Evolutionary conservation across 2,797 vertebrate genomes (phyloP), one percentile per base, ranked within the genome.

Genomic region (Oryzias sinensis): DNA sequence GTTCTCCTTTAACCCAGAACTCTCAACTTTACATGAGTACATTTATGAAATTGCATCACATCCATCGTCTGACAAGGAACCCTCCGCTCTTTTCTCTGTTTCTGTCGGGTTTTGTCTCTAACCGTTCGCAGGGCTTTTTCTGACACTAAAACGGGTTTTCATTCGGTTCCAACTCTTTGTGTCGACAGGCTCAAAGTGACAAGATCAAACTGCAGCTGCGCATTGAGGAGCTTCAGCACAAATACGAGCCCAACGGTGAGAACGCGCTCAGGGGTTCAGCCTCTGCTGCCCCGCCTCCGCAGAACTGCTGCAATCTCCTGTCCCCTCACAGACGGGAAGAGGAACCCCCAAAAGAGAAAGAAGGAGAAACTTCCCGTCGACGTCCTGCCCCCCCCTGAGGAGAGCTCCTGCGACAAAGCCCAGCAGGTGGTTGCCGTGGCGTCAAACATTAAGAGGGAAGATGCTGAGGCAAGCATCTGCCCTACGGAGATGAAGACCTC

Each of bases 231-330:
- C 80, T 99, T 0, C 94, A 90, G 74, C 85, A 97, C 65, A 97
- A 97, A 77, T 98, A 98, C 8, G 95, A 97, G 70, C 95, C 94
- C 15, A 92, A 93, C 89, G 95, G 96, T 96, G 85, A 16, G 11
- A 17, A 6, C 25, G 14, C 13, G 16, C 1, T 7, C 33, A 11
- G 33, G 33, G 11, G 7, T 33, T 6, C 14, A 22, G 20, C 20
- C 8, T 42, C 6, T 27, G 25, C 0, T 40, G 17, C 24, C 20
- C 9, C 1, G 2, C 18, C 15, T 46, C n/a, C n/a, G 6, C 37
- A 25, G 48, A 20, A 1, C 8, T 22, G 25, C 15, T 33, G 20
- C 11, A 4, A n/a, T 40, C 18, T 52, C 9, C 6, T 3, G 20
- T 33, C 22, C 59, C 5, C 72, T 14, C 73, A 42, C 70, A 97